A percentile compares a stretch with the other conserved stretches of the same genome.
Conservation (phyloP, 2,797 vertebrate species). For the Alca torda region DNA sequence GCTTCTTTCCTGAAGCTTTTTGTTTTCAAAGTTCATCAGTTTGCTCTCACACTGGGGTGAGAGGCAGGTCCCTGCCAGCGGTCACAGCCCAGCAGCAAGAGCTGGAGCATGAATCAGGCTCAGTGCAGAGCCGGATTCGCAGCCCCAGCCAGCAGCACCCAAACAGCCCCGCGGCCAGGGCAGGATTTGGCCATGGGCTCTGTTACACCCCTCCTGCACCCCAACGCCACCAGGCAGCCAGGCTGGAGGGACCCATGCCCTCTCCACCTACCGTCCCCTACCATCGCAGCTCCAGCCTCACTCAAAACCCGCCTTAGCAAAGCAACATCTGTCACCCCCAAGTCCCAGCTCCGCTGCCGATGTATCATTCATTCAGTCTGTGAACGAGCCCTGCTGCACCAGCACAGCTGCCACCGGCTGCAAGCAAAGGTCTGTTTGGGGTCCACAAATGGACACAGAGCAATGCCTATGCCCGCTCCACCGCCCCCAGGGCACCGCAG, state of each 20-base stretch:
- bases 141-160: background rate
- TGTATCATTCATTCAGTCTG: background rate
- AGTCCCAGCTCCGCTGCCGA: background rate
- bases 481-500: background rate
- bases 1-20: background rate
- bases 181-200: fast-evolving
- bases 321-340: background rate
- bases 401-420: background rate
- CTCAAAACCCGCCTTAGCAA: background rate
- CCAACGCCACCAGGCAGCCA: background rate
- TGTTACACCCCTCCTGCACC: background rate
- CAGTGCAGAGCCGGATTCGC: background rate
- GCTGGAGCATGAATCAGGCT: background rate
- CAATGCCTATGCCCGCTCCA: fast-evolving
- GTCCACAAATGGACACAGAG: background rate
- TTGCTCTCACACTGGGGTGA: background rate
- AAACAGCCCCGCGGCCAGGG: no score
- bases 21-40: background rate
- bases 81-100: fast-evolving
- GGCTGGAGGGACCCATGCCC: fast-evolving
- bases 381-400: background rate
- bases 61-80: background rate
- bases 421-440: background rate
- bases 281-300: background rate
- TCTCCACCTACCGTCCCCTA: background rate